Evolutionary conservation across 2,113 vertebrate species (phyloP), one percentile per base, ranked within the genome.

Genomic region (Dasyprocta punctata): DNA sequence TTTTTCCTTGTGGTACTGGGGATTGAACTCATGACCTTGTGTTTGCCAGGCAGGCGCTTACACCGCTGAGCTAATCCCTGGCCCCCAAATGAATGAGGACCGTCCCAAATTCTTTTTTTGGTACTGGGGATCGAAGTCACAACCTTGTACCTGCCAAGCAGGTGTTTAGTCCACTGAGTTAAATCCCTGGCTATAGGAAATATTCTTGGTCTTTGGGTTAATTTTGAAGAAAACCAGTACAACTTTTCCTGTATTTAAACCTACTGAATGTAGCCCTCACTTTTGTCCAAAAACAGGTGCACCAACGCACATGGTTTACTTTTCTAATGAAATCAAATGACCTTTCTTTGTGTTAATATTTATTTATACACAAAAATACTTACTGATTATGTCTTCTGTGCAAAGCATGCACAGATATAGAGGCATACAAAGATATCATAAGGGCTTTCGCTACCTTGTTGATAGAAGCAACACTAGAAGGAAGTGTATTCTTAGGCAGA

Each of bases 241-340:
- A 65, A 56, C 33, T 86, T 89, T 96, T 84, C 24, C 44, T 28
- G 30, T 90, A 67, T 60, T 86, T 44, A 95, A 84, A 81, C 7
- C 7, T 90, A 11, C 24, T 80, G 56, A 93, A 54, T 69, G 19
- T 33, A 83, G 92, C 36, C 28, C 47, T 96, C 52, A 92, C 3
- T 84, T 91, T 73, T 84, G 19, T 0, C 49, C 26, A 49, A 16
- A 92, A 95, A 77, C 38, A 87, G 69, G 26, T 73, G 90, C 88
- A n/a, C 12, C 0, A 69, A 26, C 84, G 1, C 12, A 56, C 16
- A 0, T 82, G 38, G n/a, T 30, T 93, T 85, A 49, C 14, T 86
- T 84, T 96, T 95, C 75, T 78, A 86, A 63, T 73, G 86, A 95
- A 28, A 30, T 91, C 36, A 86, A 61, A 75, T 94, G 41, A 60